Percentiles rank a stretch among this genome's conserved stretches.
Evolutionary conservation across 1,140 invertebrate species (phyloP).

Genomic region (Microplitis demolitor): DNA sequence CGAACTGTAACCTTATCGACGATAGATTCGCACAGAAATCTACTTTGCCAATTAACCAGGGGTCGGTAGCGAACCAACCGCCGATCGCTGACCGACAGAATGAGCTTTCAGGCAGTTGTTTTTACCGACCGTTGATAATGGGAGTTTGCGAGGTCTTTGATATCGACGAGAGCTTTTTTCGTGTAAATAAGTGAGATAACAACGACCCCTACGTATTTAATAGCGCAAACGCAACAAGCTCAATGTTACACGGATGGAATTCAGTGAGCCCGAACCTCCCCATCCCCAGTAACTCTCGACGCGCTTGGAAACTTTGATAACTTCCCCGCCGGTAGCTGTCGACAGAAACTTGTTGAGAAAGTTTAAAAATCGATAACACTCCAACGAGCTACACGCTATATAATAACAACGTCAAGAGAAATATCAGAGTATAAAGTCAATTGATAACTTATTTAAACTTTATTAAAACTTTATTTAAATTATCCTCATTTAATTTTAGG

Average conservation of each 20-base stretch:
- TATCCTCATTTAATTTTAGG: neutral
- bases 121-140: no score
- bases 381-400: slow-evolving; percentile 19
- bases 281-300: neutral
- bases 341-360: slow-evolving; percentile 53
- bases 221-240: no score
- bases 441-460: slow-evolving; percentile 8
- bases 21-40: neutral
- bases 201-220: no score
- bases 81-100: neutral
- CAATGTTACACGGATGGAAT: no score
- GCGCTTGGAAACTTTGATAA: slow-evolving; percentile 41
- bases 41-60: neutral
- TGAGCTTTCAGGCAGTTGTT: no score
- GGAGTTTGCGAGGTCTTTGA: no score
- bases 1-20: neutral
- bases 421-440: neutral
- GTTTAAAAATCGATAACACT: slow-evolving; percentile 58
- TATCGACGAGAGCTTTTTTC: no score
- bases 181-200: no score
- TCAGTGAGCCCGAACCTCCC: neutral
- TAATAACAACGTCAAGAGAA: neutral
- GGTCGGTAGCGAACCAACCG: no score
- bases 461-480: neutral
- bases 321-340: slow-evolving; percentile 37